phyloP scores from a whole-genome alignment of 2,888 invertebrate species.

The Amphipoea oculea region DNA sequence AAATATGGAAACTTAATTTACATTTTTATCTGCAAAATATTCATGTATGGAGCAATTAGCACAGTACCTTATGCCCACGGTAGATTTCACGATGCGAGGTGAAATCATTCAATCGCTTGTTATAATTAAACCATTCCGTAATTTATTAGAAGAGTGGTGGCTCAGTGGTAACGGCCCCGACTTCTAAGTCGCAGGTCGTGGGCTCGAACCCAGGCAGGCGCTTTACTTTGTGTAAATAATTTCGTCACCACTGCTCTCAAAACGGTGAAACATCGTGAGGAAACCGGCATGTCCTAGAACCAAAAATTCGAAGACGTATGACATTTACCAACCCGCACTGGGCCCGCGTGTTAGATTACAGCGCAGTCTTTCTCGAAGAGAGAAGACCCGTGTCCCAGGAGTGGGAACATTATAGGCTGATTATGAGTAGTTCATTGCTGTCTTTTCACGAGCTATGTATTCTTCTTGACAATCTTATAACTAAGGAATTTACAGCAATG shows the following conservation, averaged over 20 bases:
- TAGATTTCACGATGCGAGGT: neutral
- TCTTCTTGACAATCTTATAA: neutral
- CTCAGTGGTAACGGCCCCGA: too few species aligned
- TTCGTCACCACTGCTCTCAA: neutral
- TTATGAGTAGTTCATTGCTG: neutral
- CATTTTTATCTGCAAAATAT: neutral
- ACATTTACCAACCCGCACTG: neutral
- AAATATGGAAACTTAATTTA: neutral
- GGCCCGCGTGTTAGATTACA: neutral
- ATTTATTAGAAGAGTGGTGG: neutral
- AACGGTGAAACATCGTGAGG: neutral
- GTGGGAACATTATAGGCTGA: neutral
- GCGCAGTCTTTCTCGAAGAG: too few species aligned
- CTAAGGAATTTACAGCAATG: neutral
- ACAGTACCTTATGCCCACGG: neutral
- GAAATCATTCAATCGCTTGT: neutral
- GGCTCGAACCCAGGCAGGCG: too few species aligned
- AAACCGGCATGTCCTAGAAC: neutral
- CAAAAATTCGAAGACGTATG: neutral
- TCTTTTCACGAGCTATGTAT: neutral
- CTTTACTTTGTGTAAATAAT: neutral
- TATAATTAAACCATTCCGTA: too few species aligned
- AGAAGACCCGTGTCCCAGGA: neutral
- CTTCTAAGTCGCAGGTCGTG: too few species aligned
- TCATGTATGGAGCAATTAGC: neutral